Evolutionary conservation across 2,113 vertebrate genomes (phyloP), one percentile per base, ranked within the genome.

Genomic region (Zosterops japonicus): DNA sequence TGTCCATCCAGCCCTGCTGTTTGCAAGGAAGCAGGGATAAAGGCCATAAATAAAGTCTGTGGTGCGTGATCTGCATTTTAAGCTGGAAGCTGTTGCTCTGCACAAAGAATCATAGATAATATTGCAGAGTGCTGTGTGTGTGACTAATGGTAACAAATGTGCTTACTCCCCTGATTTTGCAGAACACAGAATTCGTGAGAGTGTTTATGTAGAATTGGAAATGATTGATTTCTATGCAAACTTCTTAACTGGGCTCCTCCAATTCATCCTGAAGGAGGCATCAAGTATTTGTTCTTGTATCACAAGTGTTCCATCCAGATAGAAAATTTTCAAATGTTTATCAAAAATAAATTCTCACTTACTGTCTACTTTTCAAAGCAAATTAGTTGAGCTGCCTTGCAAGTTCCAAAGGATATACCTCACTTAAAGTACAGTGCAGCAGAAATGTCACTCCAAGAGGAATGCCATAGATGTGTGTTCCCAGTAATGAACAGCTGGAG

Each of bases 111-210:
- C 33, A 29, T 20, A 75, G 79, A 67, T 39, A 88, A 77, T 33
- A 60, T 20, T 60, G 70, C 6, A 5, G 53, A 90, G 61, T 1
- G 2, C 57, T 2, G 4, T 29, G 47, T 29, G 17, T 93, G 53
- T 69, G 75, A 94, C 82, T 83, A 86, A 92, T 79, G 68, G 87
- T 76, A 90, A 94, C 61, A 94, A 94, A 95, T 92, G 33, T 53
- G 60, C 72, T 89, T 80, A 24, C 35, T 94, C 33, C 46, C 8
- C 52, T 53, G 42, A 78, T 79, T 92, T 88, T 65, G 65, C 55
- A 77, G 65, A 95, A 67, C 67, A 82, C 36, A 52, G 72, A 70
- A 87, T 94, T 81, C 2, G 33, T 94, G 67, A 65, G 20, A 87
- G 49, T 5, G 0, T 88, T 92, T 79, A 60, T 35, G 47, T 56